Conservation (phyloP, 2,888 invertebrate species). For the Crepidodera aurea region DNA sequence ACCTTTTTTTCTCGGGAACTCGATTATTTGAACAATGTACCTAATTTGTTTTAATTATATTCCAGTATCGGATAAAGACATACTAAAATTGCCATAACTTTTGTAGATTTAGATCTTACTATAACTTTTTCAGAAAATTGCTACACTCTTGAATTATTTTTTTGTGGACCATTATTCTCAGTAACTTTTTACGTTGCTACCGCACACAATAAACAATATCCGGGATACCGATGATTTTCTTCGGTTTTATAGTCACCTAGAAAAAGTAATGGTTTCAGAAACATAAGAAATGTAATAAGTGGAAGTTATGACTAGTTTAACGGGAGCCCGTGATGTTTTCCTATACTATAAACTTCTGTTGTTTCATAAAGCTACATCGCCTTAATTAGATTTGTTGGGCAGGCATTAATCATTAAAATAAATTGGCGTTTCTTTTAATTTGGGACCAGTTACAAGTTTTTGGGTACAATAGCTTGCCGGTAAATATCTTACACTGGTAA, state of each 20-base stretch:
- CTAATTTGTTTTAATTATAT: no score
- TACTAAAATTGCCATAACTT: no score
- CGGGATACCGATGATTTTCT: neutral
- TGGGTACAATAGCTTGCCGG: no score
- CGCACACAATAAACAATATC: constrained; percentile 1
- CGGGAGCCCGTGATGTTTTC: neutral
- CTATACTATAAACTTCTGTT: neutral
- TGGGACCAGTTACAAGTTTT: no score
- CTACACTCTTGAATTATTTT: neutral
- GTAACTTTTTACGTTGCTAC: neutral
- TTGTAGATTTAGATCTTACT: neutral
- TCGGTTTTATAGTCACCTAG: neutral
- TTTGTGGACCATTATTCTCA: neutral
- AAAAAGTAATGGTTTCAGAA: neutral
- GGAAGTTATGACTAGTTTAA: neutral
- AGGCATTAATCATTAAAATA: neutral
- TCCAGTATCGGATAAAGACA: no score
- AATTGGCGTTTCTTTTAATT: neutral
- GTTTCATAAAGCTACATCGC: constrained; percentile 13
- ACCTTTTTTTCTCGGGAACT: no score
- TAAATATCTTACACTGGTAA: no score
- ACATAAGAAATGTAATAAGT: neutral
- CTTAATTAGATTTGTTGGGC: constrained; percentile 30
- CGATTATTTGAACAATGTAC: no score
- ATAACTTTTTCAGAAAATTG: neutral